Percentiles rank a stretch among this genome's conserved stretches.
Evolutionary conservation across 2,113 vertebrate species (phyloP).

Genomic region (Nestor notabilis): DNA sequence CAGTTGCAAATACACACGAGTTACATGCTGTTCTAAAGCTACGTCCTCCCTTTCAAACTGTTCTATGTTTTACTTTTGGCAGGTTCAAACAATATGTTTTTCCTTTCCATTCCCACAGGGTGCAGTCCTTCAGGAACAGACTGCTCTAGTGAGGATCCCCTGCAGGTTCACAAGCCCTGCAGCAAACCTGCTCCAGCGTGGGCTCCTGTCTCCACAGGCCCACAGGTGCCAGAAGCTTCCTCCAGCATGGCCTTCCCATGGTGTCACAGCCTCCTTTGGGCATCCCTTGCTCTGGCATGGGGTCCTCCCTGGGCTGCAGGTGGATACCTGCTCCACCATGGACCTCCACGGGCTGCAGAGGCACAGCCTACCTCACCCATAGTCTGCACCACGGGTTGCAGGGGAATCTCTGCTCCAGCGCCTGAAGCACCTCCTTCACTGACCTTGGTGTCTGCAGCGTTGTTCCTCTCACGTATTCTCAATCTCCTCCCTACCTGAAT

Average conservation of each 20-base stretch:
- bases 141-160: background rate
- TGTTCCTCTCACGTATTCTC: background rate
- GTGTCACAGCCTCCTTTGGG: background rate
- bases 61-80: background rate
- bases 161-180: background rate
- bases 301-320: background rate
- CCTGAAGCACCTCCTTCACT: background rate
- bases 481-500: background rate
- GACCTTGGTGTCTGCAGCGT: background rate
- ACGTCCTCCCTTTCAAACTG: background rate
- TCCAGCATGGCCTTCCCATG: background rate
- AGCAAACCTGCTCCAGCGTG: background rate
- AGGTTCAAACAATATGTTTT: background rate
- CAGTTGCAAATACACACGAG: background rate
- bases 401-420: background rate
- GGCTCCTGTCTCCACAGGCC: background rate
- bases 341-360: background rate
- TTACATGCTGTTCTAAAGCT: background rate
- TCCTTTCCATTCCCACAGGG: background rate
- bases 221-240: background rate
- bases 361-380: background rate
- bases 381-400: background rate
- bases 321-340: background rate
- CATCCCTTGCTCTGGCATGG: background rate
- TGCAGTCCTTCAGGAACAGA: background rate